Evolutionary conservation across 2,797 vertebrate species (phyloP).

Genomic region (Microctenopoma lineatum): DNA sequence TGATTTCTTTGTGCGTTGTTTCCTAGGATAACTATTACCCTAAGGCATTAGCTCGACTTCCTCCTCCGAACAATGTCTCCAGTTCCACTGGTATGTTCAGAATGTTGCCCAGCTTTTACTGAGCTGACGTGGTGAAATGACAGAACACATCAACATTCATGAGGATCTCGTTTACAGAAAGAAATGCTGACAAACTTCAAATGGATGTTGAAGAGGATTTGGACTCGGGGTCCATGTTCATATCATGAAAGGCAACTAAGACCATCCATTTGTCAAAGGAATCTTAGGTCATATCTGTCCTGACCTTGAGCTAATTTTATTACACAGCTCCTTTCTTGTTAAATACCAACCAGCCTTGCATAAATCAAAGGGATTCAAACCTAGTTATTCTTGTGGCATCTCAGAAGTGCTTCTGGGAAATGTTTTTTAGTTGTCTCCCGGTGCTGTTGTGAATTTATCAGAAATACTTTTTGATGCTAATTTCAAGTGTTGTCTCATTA

Average conservation of each 20-base stretch:
- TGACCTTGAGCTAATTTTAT: slow-evolving; percentile 56
- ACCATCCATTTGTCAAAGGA: slow-evolving; percentile 20
- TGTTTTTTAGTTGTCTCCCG: slow-evolving; percentile 43
- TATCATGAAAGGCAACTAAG: slow-evolving; percentile 18
- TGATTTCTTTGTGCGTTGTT: slow-evolving; percentile 49
- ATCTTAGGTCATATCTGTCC: slow-evolving; percentile 33
- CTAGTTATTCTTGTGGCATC: slow-evolving; percentile 55
- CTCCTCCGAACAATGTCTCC: slow-evolving; percentile 50
- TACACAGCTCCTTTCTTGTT: slow-evolving; percentile 33
- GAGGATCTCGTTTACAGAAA: not conserved
- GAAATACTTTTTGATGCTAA: slow-evolving; percentile 69
- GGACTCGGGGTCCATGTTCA: slow-evolving; percentile 9
- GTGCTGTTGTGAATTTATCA: slow-evolving; percentile 61
- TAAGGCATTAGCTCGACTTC: slow-evolving; percentile 48
- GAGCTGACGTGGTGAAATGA: slow-evolving; percentile 22
- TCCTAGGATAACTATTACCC: slow-evolving; percentile 36
- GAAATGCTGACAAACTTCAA: slow-evolving; percentile 26
- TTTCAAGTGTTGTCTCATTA: slow-evolving; percentile 70
- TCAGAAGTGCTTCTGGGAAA: slow-evolving; percentile 44
- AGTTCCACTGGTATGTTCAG: slow-evolving; percentile 58
- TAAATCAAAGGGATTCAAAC: slow-evolving; percentile 50
- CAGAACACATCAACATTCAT: slow-evolving; percentile 13
- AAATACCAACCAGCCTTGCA: slow-evolving; percentile 30
- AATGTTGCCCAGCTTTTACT: slow-evolving; percentile 46
- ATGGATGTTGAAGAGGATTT: slow-evolving; percentile 19